Base-by-base conservation (phyloP, 2,888 invertebrate genomes). In the Zeuzera pyrina region DNA sequence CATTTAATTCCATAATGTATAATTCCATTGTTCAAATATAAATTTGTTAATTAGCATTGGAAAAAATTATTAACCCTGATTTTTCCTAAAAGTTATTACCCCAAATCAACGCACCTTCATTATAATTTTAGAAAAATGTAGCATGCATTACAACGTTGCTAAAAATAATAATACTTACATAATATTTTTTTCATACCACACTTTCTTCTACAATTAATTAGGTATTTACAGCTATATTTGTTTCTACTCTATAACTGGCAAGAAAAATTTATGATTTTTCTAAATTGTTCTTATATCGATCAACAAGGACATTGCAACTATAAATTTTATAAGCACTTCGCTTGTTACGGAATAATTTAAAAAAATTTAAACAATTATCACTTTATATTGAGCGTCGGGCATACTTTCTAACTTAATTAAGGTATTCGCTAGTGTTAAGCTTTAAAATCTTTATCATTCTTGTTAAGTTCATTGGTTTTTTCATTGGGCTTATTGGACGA, bases 371-470 rank as follows among this genome's bases (percentile, higher is more conserved):
- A 12, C 8, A 41, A 45, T 36, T 63, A 67, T 53, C 53, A 52
- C 54, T 51, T 58, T 54, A 50, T 49, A 47, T 66, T 67, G 67
- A 67, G 66, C 67, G 39, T n/a, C n/a, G n/a, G n/a, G n/a, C n/a
- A 45, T 44, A 47, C 49, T 37, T 57, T 49, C 47, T 41, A 43
- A 48, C 38, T 49, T 58, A 57, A 41, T 37, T 30, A 41, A 43
- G n/a, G 29, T 43, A 39, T 42, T 41, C 32, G 37, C 43, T 31
- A 12, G 19, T 27, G 30, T 31, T 37, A 29, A 31, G 27, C 15
- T 12, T 33, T 34, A 26, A 29, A 35, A 41, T 25, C 36, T 45
- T 58, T 57, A 30, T 19, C 41, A 30, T 44, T 46, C 34, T 55
- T 59, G 36, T 44, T 48, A 29, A 41, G 27, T 35, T 56, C 56